These are phyloP conservation scores for Lydus trimaculatus DNA, from an alignment of 2,888 invertebrate species.

Conservation along the genomic window DNA sequence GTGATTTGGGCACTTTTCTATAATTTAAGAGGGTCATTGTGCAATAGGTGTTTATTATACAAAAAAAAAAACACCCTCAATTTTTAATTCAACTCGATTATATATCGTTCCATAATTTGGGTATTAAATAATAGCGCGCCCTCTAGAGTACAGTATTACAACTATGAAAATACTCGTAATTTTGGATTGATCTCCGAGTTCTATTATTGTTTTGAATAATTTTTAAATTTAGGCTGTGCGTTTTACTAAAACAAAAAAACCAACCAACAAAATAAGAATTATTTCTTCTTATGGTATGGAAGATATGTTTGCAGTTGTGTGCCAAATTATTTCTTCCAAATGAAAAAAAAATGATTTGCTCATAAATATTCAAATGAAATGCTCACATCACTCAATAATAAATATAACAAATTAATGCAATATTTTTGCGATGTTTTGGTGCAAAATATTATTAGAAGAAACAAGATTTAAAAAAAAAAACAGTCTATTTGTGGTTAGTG, in stretches of 20 bases:
- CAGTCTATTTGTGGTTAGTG: constrained; percentile 43
- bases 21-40: constrained; percentile 28
- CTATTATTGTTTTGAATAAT: neutral
- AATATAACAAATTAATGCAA: constrained; percentile 35
- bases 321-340: constrained; percentile 35
- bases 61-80: neutral
- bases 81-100: neutral
- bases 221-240: constrained; percentile 51
- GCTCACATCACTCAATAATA: constrained; percentile 51
- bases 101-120: neutral
- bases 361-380: constrained; percentile 38
- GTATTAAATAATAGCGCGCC: too few species aligned
- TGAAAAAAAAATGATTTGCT: constrained; percentile 32
- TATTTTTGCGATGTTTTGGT: constrained; percentile 39
- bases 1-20: constrained; percentile 53
- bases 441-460: constrained; percentile 19
- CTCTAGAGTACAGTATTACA: too few species aligned
- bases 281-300: neutral
- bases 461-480: constrained; percentile 1
- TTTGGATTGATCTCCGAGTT: constrained; percentile 41
- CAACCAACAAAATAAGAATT: neutral
- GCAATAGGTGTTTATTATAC: constrained; percentile 32
- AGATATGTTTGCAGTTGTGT: constrained; percentile 20
- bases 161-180: neutral
- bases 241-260: constrained; percentile 35